Conservation (phyloP, 2,797 vertebrate species). For the Thaleichthys pacificus region DNA sequence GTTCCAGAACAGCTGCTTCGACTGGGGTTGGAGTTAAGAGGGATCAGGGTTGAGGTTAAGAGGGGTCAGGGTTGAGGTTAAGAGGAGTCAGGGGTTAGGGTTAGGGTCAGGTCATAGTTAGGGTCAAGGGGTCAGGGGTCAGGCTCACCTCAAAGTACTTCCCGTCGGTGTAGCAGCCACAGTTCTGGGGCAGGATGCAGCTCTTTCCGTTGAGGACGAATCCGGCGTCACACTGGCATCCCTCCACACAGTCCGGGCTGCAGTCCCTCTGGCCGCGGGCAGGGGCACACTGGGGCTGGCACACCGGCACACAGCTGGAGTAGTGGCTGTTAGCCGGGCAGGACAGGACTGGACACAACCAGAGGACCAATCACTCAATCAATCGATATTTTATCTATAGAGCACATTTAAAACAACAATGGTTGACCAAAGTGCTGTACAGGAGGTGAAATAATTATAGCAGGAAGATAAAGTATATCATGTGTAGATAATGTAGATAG, state of each 20-base stretch:
- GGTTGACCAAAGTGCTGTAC: too few relatives aligned
- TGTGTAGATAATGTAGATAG: too few relatives aligned
- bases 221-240: conserved; percentile 93
- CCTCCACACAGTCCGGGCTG: conserved; percentile 93
- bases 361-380: too few relatives aligned
- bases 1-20: conserved; percentile 98
- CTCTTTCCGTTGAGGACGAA: conserved; percentile 93
- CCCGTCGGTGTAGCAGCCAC: conserved; percentile 93
- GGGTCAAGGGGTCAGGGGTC: neutral
- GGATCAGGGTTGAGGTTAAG: neutral
- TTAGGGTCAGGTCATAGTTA: neutral
- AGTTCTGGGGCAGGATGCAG: conserved; percentile 94
- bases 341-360: conserved; percentile 76
- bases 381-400: too few relatives aligned
- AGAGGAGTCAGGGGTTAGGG: conserved; percentile 23
- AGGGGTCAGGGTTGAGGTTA: neutral
- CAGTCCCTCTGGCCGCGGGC: conserved; percentile 93
- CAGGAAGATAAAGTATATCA: too few relatives aligned
- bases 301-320: conserved; percentile 89
- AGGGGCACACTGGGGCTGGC: conserved; percentile 93
- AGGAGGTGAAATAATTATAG: too few relatives aligned
- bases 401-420: neutral
- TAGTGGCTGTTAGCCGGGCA: conserved; percentile 96
- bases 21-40: conserved; percentile 67
- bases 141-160: conserved; percentile 92